Evolutionary conservation across 2,888 invertebrate genomes (phyloP).

Genomic region (Oxycera nigricornis): DNA sequence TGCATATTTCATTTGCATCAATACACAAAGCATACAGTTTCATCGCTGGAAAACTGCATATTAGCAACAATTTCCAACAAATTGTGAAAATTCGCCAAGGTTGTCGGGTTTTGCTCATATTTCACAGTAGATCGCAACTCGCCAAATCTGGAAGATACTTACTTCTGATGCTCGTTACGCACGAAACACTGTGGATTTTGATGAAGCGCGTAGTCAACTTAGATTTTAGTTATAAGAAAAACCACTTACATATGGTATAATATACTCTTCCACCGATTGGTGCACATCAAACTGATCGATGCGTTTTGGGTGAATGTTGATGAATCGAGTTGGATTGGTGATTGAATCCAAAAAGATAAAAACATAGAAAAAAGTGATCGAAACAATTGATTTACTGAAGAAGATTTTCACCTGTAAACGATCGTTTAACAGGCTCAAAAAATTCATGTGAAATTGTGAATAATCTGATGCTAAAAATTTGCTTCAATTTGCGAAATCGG

Average conservation of each 20-base stretch:
- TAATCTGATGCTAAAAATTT: too few species aligned
- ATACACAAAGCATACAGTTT: too few species aligned
- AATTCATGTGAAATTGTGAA: too few species aligned
- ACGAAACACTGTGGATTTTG: background rate
- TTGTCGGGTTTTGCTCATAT: background rate
- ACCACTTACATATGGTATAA: background rate
- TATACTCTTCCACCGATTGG: background rate
- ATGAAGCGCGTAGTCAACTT: background rate
- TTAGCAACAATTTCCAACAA: background rate
- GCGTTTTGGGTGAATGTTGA: too few species aligned
- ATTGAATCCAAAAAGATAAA: too few species aligned
- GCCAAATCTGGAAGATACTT: background rate
- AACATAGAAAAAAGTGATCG: too few species aligned
- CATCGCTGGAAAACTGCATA: background rate
- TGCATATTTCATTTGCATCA: too few species aligned
- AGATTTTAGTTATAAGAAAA: background rate
- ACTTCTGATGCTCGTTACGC: background rate
- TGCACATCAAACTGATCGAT: background rate
- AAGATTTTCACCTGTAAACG: too few species aligned
- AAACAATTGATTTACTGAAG: too few species aligned
- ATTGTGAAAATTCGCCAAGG: constrained; percentile 4
- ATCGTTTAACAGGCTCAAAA: too few species aligned
- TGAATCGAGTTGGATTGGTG: background rate
- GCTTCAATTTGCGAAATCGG: too few species aligned
- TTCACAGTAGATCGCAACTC: too few species aligned